Base-by-base conservation (phyloP, 2,888 invertebrate species). In the Linnaemya tessellans region DNA sequence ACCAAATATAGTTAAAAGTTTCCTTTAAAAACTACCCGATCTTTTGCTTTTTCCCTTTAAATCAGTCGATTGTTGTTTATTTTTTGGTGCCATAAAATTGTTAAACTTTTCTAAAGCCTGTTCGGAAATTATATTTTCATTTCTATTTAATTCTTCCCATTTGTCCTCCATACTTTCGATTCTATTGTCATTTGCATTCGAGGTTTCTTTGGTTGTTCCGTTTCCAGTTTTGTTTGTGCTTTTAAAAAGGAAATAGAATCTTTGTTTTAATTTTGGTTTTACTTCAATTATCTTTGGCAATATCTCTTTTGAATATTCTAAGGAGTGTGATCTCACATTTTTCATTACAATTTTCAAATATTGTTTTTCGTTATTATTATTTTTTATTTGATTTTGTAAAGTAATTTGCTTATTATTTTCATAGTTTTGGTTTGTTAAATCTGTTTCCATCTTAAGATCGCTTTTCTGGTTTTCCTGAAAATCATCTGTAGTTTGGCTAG, bases 21-120 rank as follows among this genome's bases (percentile, higher is more conserved):
- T 38, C 11, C n/a, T 38, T 43, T 20, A 43, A 22, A 67, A 51
- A 67, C 51, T 67, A 30, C 8, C 70, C 8, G 70, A 62, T 22
- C n/a, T 62, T 49, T 38, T 62, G 22, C 1, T 20, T 60, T 46
- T 73, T 8, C 9, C 4, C 18, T 49, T 35, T 1, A 2, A 0
- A 4, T 73, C 60, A 7, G 1, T 20, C 4, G 3, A 0, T 8
- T n/a, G n/a, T 4, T n/a, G 4, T 58, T 46, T 46, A 7, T 49
- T 35, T 13, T 35, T 62, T 38, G n/a, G 9, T 2, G 74, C 38
- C 38, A 46, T 20, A 49, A 35, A 35, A 46, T 10, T 22, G 0
- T 60, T 25, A 3, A 73, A 35, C 25, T 51, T 62, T 2, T 49
- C 22, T 38, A 25, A 49, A 38, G 22, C 9, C n/a, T 51, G 38